phyloP scores from a whole-genome alignment of 2,797 vertebrate genomes.

The Cossypha polioptera region DNA sequence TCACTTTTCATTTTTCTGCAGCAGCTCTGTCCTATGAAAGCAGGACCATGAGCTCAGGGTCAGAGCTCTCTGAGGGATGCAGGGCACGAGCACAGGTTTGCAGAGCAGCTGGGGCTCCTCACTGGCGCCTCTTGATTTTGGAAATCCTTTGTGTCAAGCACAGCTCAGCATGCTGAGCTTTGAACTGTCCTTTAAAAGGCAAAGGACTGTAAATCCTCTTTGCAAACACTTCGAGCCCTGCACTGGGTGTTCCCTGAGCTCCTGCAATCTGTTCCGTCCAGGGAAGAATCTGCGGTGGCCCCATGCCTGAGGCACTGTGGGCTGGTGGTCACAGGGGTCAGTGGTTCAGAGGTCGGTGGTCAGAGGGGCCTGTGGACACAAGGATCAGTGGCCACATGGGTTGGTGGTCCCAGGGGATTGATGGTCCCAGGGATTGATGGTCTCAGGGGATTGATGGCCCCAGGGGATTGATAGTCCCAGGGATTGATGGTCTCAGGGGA shows the following conservation, averaged over 20 bases:
- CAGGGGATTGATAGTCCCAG: too few species aligned
- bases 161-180: fast-evolving
- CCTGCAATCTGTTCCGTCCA: fast-evolving
- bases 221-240: background rate
- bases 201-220: background rate
- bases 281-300: fast-evolving
- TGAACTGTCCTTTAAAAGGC: background rate
- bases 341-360: background rate
- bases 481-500: background rate
- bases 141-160: background rate
- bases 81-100: background rate
- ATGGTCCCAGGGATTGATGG: too few species aligned
- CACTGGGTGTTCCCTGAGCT: background rate
- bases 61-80: background rate
- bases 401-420: too few species aligned
- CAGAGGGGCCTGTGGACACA: too few species aligned
- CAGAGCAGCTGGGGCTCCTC: background rate
- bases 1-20: too few species aligned
- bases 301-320: fast-evolving
- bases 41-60: fast-evolving
- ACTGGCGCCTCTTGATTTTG: background rate
- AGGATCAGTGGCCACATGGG: fast-evolving
- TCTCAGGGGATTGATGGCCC: too few species aligned
- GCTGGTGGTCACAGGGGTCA: too few species aligned
- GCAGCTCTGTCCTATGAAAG: background rate